Conservation (phyloP, 2,113 vertebrate genomes). For the Onychorhynchus coronatus region DNA sequence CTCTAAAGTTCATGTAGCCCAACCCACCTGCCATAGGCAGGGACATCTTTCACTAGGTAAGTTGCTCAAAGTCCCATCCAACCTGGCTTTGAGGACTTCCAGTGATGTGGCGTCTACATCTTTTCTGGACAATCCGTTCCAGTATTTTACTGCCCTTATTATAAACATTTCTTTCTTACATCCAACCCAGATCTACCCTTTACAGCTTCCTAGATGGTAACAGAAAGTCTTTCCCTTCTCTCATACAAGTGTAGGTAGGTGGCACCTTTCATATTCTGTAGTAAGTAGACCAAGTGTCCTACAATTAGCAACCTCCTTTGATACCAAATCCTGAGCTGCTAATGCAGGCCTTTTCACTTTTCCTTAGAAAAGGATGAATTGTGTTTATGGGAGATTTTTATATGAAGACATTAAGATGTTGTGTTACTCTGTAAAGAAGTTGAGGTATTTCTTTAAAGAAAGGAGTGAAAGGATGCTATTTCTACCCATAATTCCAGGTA, state of each 20-base stretch:
- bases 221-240: background rate
- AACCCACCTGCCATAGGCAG: fast-evolving
- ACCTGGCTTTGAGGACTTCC: background rate
- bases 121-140: background rate
- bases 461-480: background rate
- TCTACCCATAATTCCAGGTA: background rate
- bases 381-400: background rate
- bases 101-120: background rate
- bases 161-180: background rate
- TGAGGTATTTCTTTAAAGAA: background rate
- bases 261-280: background rate
- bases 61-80: background rate
- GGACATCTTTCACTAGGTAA: background rate
- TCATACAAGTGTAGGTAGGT: background rate
- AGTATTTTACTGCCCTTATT: background rate
- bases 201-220: background rate
- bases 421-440: background rate
- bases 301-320: background rate
- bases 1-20: background rate
- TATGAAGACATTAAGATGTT: background rate
- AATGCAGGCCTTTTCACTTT: background rate
- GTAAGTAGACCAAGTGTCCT: background rate
- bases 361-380: background rate
- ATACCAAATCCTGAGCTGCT: background rate
- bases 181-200: background rate